Conservation (phyloP, 2,888 invertebrate genomes). For the Apamea crenata region DNA sequence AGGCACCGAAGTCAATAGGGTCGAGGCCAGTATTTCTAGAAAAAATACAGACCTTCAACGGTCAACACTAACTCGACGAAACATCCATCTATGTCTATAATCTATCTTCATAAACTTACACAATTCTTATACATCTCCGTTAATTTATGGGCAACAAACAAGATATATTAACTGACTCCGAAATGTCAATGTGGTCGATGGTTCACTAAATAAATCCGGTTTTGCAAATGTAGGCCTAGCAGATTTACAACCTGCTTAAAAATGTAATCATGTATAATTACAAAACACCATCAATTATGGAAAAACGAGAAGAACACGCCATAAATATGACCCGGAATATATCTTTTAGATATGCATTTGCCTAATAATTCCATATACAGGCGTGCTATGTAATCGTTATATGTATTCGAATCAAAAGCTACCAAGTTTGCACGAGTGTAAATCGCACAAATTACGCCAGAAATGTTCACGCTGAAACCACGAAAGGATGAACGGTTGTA, state of each 20-base stretch:
- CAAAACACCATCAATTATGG: slow-evolving; percentile 25
- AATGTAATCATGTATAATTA: slow-evolving; percentile 23
- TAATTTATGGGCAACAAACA: slow-evolving; percentile 48
- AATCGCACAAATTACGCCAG: neutral
- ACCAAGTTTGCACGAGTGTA: neutral
- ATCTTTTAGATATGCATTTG: neutral
- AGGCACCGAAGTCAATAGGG: slow-evolving; percentile 30
- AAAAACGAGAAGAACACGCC: neutral
- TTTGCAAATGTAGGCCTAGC: slow-evolving; percentile 19
- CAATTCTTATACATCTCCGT: slow-evolving; percentile 23
- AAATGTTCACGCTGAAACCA: neutral
- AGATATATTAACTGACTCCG: slow-evolving; percentile 32
- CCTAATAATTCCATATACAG: neutral
- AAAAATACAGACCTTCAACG: slow-evolving; percentile 30
- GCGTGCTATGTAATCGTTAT: neutral
- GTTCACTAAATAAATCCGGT: slow-evolving; percentile 33
- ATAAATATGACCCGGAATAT: neutral
- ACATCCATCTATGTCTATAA: slow-evolving; percentile 1
- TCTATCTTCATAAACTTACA: slow-evolving; percentile 42
- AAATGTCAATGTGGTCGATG: slow-evolving; percentile 48
- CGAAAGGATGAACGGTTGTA: slow-evolving; percentile 3
- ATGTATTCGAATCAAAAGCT: slow-evolving; percentile 10
- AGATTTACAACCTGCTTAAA: slow-evolving; percentile 37
- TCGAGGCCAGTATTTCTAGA: slow-evolving; percentile 30
- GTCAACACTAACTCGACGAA: slow-evolving; percentile 16